Base-by-base conservation (phyloP, 2,113 vertebrate genomes). In the Actinemys pallida region DNA sequence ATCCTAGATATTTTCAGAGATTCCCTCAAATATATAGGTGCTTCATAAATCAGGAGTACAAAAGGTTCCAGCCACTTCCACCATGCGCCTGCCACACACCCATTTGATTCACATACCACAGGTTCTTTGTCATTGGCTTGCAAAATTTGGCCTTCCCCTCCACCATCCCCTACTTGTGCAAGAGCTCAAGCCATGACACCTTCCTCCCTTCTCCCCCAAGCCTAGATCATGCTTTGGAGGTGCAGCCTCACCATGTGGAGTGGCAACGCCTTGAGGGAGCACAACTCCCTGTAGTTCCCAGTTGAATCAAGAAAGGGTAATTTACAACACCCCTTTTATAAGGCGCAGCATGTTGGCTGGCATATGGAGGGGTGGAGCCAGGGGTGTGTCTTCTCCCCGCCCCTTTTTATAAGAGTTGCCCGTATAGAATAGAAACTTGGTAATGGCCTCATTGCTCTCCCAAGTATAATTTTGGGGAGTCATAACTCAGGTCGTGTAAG, bases 41-140 rank as follows among this genome's bases (percentile, higher is more conserved):
- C 76, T 93, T 93, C 88, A 92, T 94, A 96, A 88, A 94, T 94
- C 90, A 83, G 89, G 84, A 86, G 39, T 82, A 72, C 72, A 89
- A 65, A 95, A 75, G 85, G 72, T 89, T 96, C 89, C 29, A 56
- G 54, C 22, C 54, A 56, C 54, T 24, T 56, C 54, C 54, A 56
- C 22, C 8, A 25, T 56, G 54, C 24, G 24, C 62, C 62, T 85
- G 90, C 83, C 88, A 93, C 72, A 78, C 0, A 5, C 91, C 52
- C 80, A 45, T 90, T 92, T 89, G 83, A 89, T 84, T 84, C 83
- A 90, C 78, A 90, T 87, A 83, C 8, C 10, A 17, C 81, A 82
- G 29, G 29, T 3, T 25, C 91, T 87, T 88, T 89, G 90, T 49
- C 49, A 22, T 39, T 94, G 89, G 56, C 53, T 82, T 27, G 57